Conservation (phyloP, 2,113 vertebrate species). For the Heteronetta atricapilla region DNA sequence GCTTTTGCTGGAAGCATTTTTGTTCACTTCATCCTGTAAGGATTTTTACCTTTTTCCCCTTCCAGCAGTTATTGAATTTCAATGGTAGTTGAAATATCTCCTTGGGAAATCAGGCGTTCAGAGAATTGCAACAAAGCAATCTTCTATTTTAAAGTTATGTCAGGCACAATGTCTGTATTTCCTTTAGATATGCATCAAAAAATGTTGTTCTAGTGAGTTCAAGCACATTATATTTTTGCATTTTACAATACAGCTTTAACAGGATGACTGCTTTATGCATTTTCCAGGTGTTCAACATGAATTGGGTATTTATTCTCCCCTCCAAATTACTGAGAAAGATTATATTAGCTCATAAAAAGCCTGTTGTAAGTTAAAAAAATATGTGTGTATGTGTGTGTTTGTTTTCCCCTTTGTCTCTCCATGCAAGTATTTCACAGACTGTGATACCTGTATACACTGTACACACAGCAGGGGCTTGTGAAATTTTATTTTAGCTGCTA, state of each 20-base stretch:
- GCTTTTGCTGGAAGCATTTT: background rate
- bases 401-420: background rate
- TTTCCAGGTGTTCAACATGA: background rate
- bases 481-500: background rate
- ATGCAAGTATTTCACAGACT: no score
- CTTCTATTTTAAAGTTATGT: background rate
- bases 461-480: fast-evolving
- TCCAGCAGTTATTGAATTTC: background rate
- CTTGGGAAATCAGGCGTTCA: background rate
- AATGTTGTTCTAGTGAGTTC: background rate
- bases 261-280: background rate
- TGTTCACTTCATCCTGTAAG: background rate
- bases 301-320: fast-evolving
- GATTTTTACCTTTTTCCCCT: background rate
- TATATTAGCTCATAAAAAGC: fast-evolving
- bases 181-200: background rate
- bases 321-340: background rate
- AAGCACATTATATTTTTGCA: background rate
- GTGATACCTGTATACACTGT: fast-evolving
- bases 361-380: no score
- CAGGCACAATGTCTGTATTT: background rate
- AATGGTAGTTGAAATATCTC: background rate
- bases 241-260: background rate
- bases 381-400: no score
- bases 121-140: background rate